phyloP scores from a whole-genome alignment of 2,113 vertebrate species.

The Eolophus roseicapilla region DNA sequence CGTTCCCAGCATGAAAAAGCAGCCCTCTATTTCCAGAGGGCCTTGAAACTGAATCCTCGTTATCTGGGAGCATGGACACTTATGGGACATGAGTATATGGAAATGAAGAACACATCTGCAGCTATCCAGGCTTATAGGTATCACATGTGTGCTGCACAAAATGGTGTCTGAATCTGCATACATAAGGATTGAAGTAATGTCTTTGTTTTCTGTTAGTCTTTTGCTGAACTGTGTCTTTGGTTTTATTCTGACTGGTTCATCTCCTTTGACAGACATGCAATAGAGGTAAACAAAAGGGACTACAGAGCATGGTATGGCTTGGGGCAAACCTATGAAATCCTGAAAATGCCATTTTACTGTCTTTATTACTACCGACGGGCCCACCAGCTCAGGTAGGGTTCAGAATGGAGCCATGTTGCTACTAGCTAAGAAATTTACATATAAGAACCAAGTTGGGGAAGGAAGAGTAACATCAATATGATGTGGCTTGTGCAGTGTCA shows the following conservation, averaged over 20 bases:
- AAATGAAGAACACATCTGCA: slow-evolving; percentile 99
- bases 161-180: background rate
- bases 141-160: background rate
- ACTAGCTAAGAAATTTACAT: background rate
- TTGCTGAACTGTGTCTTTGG: background rate
- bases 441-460: background rate
- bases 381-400: slow-evolving; percentile 91
- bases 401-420: background rate
- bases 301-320: slow-evolving; percentile 98
- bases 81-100: slow-evolving; percentile 99
- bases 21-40: slow-evolving; percentile 97
- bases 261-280: slow-evolving; percentile 85
- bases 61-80: slow-evolving; percentile 98
- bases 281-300: slow-evolving; percentile 98
- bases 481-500: background rate
- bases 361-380: slow-evolving; percentile 97
- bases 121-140: slow-evolving; percentile 97
- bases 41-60: slow-evolving; percentile 95
- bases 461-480: background rate
- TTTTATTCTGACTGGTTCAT: background rate
- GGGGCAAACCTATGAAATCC: slow-evolving; percentile 98
- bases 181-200: background rate
- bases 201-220: background rate
- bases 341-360: slow-evolving; percentile 99
- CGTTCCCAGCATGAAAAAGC: slow-evolving; percentile 98